Percentiles rank a stretch among this genome's conserved stretches.
Conservation (phyloP, 2,797 vertebrate species). For the Falco biarmicus region DNA sequence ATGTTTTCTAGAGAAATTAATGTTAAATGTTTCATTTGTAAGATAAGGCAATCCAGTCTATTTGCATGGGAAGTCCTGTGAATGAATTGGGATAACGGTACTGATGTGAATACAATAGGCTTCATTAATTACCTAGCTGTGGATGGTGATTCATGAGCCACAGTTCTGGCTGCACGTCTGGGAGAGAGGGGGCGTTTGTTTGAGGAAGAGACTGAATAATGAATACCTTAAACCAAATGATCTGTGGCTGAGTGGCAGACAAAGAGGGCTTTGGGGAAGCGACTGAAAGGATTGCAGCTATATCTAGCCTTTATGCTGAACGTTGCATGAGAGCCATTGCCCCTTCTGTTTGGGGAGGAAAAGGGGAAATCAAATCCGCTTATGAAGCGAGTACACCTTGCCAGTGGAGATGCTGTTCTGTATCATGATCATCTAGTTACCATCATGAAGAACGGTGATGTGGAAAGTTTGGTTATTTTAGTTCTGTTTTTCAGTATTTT, state of each 20-base stretch:
- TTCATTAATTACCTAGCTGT: conserved; percentile 42
- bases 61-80: background rate
- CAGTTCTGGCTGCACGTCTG: background rate
- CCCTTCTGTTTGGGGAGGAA: background rate
- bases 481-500: background rate
- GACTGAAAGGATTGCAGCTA: background rate
- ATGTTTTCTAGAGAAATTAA: background rate
- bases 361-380: background rate
- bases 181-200: background rate
- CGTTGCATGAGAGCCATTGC: rapidly evolving
- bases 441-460: background rate
- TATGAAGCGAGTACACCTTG: background rate
- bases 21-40: background rate
- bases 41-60: background rate
- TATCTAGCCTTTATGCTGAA: background rate
- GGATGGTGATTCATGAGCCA: background rate
- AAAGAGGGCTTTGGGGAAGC: conserved; percentile 13
- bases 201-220: background rate
- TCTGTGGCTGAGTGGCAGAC: conserved; percentile 34
- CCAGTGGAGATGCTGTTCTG: background rate
- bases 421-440: background rate
- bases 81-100: background rate
- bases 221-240: conserved; percentile 46
- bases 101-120: background rate
- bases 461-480: background rate